Base-by-base conservation (phyloP, 2,113 vertebrate species). In the Baryphthengus martii region DNA sequence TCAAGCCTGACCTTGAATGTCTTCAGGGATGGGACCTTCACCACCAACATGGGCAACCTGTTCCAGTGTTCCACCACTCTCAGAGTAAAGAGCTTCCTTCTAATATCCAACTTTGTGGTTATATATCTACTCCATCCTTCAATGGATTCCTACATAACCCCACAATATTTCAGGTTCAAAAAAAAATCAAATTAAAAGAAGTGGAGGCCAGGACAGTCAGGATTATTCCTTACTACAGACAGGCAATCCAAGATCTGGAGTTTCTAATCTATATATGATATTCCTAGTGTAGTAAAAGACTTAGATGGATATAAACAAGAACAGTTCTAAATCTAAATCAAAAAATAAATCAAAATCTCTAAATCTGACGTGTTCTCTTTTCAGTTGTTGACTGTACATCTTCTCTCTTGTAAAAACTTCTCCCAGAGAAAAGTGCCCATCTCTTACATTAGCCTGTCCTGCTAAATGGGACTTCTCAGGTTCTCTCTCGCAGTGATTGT, bases 301-400 rank as follows among this genome's bases (percentile, higher is more conserved):
- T 31, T 67, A 20, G 28, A 35, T 31, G 28, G 13, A 23, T 71
- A 40, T 71, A 53, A 72, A 18, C 17, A 92, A 85, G 40, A 72
- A 2, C 15, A 62, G 15, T 5, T 87, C 45, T 44, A 76, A 83
- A 80, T 42, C 18, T 59, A 50, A 81, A 70, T 49, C 26, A 58
- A 44, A 92, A 70, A 21, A 45, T 50, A 70, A 47, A 84, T 24
- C 59, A 61, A 47, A 84, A 91, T 11, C 26, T 79, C 56, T 55
- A 35, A 74, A 65, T 26, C 40, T 62, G 39, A 12, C 6, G 20
- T 3, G 10, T 4, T 45, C 4, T 44, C 14, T 62, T 73, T 72
- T 63, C 28, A 53, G 24, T 37, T 78, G 21, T 26, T 1, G 0
- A 39, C 12, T 72, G 14, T 33, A 53, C 1, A 2, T 62, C 10